Evolutionary conservation across 2,888 invertebrate species (phyloP), one percentile per base, ranked within the genome.

Genomic region (Microctonus aethiopoides): DNA sequence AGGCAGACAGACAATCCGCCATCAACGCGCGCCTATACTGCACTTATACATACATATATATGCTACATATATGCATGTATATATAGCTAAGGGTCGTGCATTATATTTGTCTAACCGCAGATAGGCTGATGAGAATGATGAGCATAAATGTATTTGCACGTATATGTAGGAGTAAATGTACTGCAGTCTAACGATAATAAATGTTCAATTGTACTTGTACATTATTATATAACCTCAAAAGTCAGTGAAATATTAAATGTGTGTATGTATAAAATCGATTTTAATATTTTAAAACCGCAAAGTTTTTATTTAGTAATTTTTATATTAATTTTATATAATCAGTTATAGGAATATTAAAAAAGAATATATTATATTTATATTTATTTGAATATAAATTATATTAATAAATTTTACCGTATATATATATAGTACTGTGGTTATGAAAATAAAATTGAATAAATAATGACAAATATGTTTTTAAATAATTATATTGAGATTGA

Each of bases 1-100:
- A n/a, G n/a, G n/a, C n/a, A n/a, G 71, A 71, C n/a, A n/a, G 71
- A 71, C 78, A 75, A 79, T 77, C 80, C 46, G 46, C 80, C 81
- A 82, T 82, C 79, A 63, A 32, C 63, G 46, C 46, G 46, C 46
- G 9, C 16, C 4, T n/a, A 7, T 39, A n/a, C n/a, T n/a, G n/a
- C n/a, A n/a, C n/a, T n/a, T n/a, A n/a, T n/a, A n/a, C n/a, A n/a
- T 39, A n/a, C n/a, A n/a, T n/a, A n/a, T 39, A 13, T n/a, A 9
- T 39, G 51, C 24, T 7, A 52, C n/a, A 41, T 41, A 41, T 41
- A 41, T 41, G 7, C n/a, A n/a, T n/a, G n/a, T n/a, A n/a, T 29
- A 3, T 46, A n/a, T 46, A 46, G 20, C 6, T 46, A 16, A 46
- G 16, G 16, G 46, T 2, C 9, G 46, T 46, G 46, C 16, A 46